These are phyloP conservation scores for Brachionus angularis DNA, from an alignment of 1,140 invertebrate genomes.

Conservation along the genomic window DNA sequence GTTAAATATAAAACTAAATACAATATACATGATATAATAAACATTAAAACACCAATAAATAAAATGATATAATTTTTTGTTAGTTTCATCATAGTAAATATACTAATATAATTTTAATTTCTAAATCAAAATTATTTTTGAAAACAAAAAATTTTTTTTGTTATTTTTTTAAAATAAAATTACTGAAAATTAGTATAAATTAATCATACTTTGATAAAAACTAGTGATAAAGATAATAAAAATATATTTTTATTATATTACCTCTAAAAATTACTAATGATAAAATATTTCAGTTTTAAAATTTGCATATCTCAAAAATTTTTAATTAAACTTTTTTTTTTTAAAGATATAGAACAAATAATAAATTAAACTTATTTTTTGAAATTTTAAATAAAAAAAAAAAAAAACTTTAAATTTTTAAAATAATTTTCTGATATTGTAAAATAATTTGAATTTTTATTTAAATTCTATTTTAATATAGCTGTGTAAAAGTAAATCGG, in stretches of 20 bases:
- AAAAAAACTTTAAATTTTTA: neutral
- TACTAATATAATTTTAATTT: too few species aligned
- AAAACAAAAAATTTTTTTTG: too few species aligned
- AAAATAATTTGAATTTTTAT: too few species aligned
- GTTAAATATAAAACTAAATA: slow-evolving; percentile 14
- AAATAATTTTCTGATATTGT: neutral
- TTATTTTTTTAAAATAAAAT: neutral
- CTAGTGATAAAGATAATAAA: neutral
- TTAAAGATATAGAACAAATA: too few species aligned
- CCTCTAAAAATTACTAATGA: too few species aligned
- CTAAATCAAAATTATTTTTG: too few species aligned
- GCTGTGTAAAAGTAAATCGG: slow-evolving; percentile 52
- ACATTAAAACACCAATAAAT: too few species aligned
- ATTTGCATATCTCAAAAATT: neutral
- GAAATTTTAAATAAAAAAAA: neutral
- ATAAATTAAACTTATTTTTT: too few species aligned
- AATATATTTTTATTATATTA: neutral
- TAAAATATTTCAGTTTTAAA: too few species aligned
- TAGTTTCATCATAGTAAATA: too few species aligned
- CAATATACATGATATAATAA: slow-evolving; percentile 15
- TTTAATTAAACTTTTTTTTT: neutral
- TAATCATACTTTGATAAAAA: slow-evolving; percentile 16
- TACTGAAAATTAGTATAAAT: too few species aligned
- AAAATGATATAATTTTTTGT: too few species aligned
- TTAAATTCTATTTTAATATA: slow-evolving; percentile 46